Evolutionary conservation across 1,140 invertebrate species (phyloP).

Genomic region (Carcinoscorpius rotundicauda): DNA sequence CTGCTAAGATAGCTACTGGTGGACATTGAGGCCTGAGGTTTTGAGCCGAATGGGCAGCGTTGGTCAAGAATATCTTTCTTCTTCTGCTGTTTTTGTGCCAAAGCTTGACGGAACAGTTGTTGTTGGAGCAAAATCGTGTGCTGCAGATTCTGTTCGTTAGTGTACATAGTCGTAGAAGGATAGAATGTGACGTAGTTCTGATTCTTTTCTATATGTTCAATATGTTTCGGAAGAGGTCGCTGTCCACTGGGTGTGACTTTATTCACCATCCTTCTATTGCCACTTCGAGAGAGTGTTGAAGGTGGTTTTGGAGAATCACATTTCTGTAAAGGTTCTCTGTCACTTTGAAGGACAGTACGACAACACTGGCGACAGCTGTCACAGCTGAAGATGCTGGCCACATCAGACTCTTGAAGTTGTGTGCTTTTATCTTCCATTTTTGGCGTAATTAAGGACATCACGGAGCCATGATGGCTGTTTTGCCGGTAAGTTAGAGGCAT

Average conservation of each 20-base stretch:
- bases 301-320: neutral
- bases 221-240: slow-evolving; percentile 8
- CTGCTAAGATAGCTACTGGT: slow-evolving; percentile 10
- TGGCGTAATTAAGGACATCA: slow-evolving; percentile 9
- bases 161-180: slow-evolving; percentile 50
- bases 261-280: slow-evolving; percentile 7
- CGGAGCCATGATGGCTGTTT: slow-evolving; percentile 14
- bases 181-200: slow-evolving; percentile 27
- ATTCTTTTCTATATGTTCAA: slow-evolving; percentile 22
- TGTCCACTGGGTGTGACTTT: slow-evolving; percentile 8
- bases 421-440: slow-evolving; percentile 25
- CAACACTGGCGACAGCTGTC: slow-evolving; percentile 23
- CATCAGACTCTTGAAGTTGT: slow-evolving; percentile 29
- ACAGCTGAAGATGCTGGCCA: slow-evolving; percentile 27
- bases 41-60: slow-evolving; percentile 8
- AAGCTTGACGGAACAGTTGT: slow-evolving; percentile 48
- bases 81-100: slow-evolving; percentile 30
- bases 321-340: slow-evolving; percentile 5
- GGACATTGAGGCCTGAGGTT: slow-evolving; percentile 13
- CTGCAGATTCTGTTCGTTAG: slow-evolving; percentile 54
- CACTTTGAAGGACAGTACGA: slow-evolving; percentile 17
- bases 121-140: slow-evolving; percentile 59
- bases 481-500: slow-evolving; percentile 28
- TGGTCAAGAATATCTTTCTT: slow-evolving; percentile 14
- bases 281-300: neutral